Conservation (phyloP, 2,113 vertebrate species). For the Urocolius indicus region DNA sequence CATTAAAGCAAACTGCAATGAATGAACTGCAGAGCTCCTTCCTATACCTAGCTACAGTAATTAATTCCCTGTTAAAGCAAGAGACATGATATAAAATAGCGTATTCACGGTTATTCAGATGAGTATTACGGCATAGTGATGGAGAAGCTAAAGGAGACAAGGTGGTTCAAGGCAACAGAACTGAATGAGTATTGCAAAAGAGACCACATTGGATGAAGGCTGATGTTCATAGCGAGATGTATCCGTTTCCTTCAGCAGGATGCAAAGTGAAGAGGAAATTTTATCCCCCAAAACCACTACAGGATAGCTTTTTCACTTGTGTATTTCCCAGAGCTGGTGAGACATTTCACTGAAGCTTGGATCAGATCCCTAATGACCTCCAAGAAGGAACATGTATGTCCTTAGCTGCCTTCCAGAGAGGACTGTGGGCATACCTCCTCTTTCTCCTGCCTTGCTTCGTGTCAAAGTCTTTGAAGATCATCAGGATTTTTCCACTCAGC, state of each 20-base stretch:
- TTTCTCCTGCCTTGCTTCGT: not conserved
- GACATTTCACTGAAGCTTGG: not conserved
- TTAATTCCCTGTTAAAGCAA: not conserved
- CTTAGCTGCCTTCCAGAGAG: not conserved
- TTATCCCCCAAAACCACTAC: not conserved
- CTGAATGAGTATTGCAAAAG: not conserved
- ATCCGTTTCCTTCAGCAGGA: not conserved
- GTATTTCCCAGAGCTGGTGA: not conserved
- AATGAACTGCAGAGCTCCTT: constrained; percentile 39
- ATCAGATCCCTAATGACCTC: not conserved
- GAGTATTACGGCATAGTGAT: not conserved
- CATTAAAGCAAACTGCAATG: constrained; percentile 35
- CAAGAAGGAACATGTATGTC: not conserved
- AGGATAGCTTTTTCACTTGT: not conserved
- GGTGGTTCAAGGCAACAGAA: not conserved
- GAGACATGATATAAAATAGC: not conserved
- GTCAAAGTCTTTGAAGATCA: not conserved
- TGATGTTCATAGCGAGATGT: rapidly evolving
- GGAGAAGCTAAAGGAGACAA: not conserved
- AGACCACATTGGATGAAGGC: not conserved
- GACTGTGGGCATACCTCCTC: not conserved
- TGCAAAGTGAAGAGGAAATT: not conserved
- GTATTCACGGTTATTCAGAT: not conserved
- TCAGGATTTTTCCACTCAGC: not conserved
- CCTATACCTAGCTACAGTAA: not conserved